Conservation (phyloP, 2,888 invertebrate genomes). For the Halocaridina rubra region DNA sequence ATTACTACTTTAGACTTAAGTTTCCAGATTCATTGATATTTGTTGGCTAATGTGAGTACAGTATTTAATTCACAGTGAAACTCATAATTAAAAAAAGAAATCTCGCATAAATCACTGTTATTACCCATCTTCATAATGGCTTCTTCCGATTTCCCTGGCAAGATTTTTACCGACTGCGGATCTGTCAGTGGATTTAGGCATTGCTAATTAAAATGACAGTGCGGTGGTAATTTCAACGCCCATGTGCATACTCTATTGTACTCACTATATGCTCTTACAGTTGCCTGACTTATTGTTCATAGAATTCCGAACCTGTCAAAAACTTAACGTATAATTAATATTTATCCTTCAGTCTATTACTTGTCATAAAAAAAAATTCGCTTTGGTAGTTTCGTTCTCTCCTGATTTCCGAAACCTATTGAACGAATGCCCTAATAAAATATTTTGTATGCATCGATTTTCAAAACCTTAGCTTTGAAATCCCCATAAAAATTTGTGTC, state of each 20-base stretch:
- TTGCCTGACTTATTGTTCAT: slow-evolving; percentile 34
- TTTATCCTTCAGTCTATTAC: slow-evolving; percentile 16
- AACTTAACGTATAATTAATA: slow-evolving; percentile 7
- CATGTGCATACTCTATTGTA: slow-evolving; percentile 39
- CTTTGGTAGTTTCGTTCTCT: slow-evolving; percentile 26
- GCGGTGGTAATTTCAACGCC: slow-evolving; percentile 53
- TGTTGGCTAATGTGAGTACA: slow-evolving; percentile 39
- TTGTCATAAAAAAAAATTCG: slow-evolving; percentile 2
- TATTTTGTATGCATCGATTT: not conserved
- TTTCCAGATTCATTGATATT: slow-evolving; percentile 27
- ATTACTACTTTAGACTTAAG: slow-evolving; percentile 36
- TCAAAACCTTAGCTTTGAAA: too few relatives aligned
- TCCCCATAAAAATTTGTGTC: slow-evolving; percentile 11
- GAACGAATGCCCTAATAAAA: slow-evolving; percentile 17
- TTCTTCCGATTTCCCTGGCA: slow-evolving; percentile 45
- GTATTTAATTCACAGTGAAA: slow-evolving; percentile 37
- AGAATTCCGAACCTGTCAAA: slow-evolving; percentile 46
- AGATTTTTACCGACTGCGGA: slow-evolving; percentile 45
- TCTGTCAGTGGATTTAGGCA: slow-evolving; percentile 46
- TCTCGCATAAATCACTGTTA: not conserved
- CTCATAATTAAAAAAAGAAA: slow-evolving; percentile 12
- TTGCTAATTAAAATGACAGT: slow-evolving; percentile 42
- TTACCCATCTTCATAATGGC: not conserved
- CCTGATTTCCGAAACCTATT: slow-evolving; percentile 23
- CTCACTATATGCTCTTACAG: slow-evolving; percentile 31